phyloP scores from a whole-genome alignment of 2,113 vertebrate genomes.

The Phalacrocorax brasilianus region DNA sequence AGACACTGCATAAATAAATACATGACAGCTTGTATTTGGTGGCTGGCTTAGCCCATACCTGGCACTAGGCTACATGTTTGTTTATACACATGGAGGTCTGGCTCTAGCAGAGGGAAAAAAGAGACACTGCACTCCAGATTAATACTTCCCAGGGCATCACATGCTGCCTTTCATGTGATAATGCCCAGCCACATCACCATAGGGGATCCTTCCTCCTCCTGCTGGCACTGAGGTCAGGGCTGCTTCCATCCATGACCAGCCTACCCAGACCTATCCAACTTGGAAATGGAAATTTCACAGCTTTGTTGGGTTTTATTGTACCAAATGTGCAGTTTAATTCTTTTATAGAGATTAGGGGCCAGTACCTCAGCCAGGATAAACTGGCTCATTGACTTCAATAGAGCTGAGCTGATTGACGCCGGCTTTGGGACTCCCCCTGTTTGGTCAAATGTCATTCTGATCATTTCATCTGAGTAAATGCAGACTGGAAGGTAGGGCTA shows the following conservation, averaged over 20 bases:
- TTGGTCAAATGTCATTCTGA: neutral
- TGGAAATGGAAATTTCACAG: constrained; percentile 11
- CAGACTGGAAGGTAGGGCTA: neutral
- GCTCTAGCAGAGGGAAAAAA: neutral
- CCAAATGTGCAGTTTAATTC: neutral
- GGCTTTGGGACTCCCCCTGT: neutral
- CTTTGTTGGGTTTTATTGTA: constrained; percentile 16
- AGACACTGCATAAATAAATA: neutral
- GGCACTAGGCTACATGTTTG: neutral
- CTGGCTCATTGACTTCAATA: neutral
- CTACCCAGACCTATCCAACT: neutral
- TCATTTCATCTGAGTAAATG: neutral
- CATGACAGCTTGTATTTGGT: neutral
- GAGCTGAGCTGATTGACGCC: neutral
- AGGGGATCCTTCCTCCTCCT: neutral
- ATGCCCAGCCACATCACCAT: neutral
- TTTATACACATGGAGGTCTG: neutral
- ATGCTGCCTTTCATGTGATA: neutral
- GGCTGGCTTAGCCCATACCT: neutral
- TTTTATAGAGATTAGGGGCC: neutral
- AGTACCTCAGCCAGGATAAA: neutral
- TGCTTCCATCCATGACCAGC: neutral
- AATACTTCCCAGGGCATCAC: neutral
- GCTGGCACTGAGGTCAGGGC: neutral
- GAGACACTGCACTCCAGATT: neutral